Percentiles rank a stretch among this genome's conserved stretches.
Conservation (phyloP, 2,113 vertebrate species). For the Pseudorhombus dupliciocellatus region DNA sequence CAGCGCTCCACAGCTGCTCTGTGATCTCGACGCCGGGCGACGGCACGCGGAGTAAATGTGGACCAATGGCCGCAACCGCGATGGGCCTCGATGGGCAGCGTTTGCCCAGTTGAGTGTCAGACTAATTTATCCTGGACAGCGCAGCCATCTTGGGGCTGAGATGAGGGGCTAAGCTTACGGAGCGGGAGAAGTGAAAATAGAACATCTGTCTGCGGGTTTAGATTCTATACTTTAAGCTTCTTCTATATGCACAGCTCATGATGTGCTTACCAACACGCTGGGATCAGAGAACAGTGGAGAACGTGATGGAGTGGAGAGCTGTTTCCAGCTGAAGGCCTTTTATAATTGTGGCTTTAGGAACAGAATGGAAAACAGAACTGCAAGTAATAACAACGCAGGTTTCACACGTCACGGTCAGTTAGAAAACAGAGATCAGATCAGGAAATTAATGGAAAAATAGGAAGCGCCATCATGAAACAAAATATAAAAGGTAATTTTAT, state of each 20-base stretch:
- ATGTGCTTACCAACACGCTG: slow-evolving; percentile 45
- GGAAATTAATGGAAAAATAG: background rate
- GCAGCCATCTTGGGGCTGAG: slow-evolving; percentile 40
- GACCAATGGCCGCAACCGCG: slow-evolving; percentile 19
- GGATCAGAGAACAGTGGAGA: slow-evolving; percentile 41
- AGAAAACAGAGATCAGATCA: background rate
- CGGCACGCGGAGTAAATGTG: slow-evolving; percentile 36
- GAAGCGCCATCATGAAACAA: background rate
- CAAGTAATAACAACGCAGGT: background rate
- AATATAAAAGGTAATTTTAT: background rate
- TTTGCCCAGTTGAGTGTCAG: slow-evolving; percentile 53
- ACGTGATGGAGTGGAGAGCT: slow-evolving; percentile 24
- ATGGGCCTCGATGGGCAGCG: slow-evolving; percentile 31
- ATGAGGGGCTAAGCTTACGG: slow-evolving; percentile 30
- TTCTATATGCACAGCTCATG: slow-evolving; percentile 29
- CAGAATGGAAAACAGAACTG: background rate
- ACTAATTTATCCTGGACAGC: slow-evolving; percentile 56
- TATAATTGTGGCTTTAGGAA: slow-evolving; percentile 27
- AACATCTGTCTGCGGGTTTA: slow-evolving; percentile 55
- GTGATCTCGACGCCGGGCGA: slow-evolving; percentile 47
- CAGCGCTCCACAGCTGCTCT: slow-evolving; percentile 54
- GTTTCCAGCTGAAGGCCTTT: slow-evolving; percentile 19
- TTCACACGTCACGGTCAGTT: background rate
- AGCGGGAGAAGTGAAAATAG: slow-evolving; percentile 40
- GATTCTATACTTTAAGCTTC: slow-evolving; percentile 23